These are phyloP conservation scores for Limulus polyphemus DNA, from an alignment of 2,888 invertebrate species.

Conservation along the genomic window DNA sequence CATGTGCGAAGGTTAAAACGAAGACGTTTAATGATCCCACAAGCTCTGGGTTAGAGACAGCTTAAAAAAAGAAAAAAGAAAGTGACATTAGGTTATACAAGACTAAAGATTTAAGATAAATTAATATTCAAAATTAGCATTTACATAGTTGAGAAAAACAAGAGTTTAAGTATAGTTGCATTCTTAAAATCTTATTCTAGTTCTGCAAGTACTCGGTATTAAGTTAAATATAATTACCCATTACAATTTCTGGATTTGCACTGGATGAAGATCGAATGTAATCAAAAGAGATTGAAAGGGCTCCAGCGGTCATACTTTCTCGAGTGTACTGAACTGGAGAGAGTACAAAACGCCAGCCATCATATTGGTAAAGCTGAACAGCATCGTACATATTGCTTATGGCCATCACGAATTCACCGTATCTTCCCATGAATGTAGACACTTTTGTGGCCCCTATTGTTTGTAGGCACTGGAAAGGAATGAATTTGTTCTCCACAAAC, in stretches of 20 bases:
- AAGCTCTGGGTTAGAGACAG: neutral
- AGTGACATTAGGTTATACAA: too few relatives aligned
- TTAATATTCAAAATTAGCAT: too few relatives aligned
- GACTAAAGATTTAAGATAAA: neutral
- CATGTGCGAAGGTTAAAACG: neutral
- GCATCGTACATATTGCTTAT: constrained; percentile 14
- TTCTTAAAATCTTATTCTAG: neutral
- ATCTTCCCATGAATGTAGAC: constrained; percentile 8
- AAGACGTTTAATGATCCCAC: neutral
- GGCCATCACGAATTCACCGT: constrained; percentile 16
- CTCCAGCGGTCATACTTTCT: constrained; percentile 14
- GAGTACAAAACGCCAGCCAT: constrained; percentile 22
- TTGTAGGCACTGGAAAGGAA: constrained; percentile 21
- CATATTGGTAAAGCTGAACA: constrained; percentile 21
- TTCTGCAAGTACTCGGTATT: neutral
- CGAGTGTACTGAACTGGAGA: constrained; percentile 16
- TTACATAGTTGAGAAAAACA: too few relatives aligned
- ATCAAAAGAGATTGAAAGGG: constrained; percentile 10
- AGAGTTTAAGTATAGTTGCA: too few relatives aligned
- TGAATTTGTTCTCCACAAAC: constrained; percentile 20
- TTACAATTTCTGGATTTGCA: too few relatives aligned
- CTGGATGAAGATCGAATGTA: neutral
- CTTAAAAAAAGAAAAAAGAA: too few relatives aligned
- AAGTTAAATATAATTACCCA: neutral
- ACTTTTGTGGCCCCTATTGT: constrained; percentile 14